Percentiles rank a stretch among this genome's conserved stretches.
Conservation (phyloP, 23 tunicate genomes). For the Botrylloides violaceus region DNA sequence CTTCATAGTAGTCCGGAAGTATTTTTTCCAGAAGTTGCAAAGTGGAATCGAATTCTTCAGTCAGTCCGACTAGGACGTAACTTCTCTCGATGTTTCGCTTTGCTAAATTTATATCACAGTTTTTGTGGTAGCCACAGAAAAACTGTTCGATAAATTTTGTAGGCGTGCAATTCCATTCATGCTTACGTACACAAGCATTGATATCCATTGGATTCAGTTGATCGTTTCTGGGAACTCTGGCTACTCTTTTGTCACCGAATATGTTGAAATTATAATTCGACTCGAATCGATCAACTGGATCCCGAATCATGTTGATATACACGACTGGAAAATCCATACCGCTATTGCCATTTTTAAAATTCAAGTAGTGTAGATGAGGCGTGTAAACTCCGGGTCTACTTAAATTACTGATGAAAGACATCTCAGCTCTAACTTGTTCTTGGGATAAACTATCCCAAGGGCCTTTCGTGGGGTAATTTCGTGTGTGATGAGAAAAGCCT, state of each 20-base stretch:
- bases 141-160: background rate
- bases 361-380: constrained; percentile 7
- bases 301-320: constrained; percentile 9
- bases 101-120: constrained; percentile 8
- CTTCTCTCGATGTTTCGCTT: constrained; percentile 7
- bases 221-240: background rate
- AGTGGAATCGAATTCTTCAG: constrained; percentile 29
- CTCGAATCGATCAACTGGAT: constrained; percentile 9
- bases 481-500: background rate
- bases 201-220: background rate
- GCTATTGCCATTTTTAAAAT: background rate
- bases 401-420: background rate
- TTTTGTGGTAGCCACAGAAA: background rate
- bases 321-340: background rate
- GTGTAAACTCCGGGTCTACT: constrained; percentile 7
- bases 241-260: constrained; percentile 6
- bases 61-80: constrained; percentile 20
- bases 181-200: background rate
- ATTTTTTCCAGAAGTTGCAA: constrained; percentile 17
- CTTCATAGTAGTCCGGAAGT: constrained; percentile 27
- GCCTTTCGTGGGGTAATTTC: background rate
- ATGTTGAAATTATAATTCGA: constrained; percentile 12
- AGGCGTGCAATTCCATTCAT: background rate
- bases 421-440: background rate
- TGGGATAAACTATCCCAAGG: background rate